Conservation (phyloP, 2,888 invertebrate genomes). For the Hololepta plana region DNA sequence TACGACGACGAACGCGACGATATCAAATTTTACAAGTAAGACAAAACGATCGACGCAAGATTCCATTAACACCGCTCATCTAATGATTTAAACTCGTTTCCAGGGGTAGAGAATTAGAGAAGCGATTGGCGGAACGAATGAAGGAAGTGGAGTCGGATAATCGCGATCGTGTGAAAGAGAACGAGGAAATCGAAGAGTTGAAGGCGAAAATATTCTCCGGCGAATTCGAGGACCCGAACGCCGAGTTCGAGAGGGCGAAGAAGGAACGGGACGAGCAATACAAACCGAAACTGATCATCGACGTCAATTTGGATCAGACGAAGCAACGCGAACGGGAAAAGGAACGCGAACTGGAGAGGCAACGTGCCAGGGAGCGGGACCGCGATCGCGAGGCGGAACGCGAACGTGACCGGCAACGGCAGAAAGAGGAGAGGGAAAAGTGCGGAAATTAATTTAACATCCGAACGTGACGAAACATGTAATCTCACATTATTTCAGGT, state of each 20-base stretch:
- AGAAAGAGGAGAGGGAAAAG: conserved; percentile 25
- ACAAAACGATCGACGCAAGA: conserved; percentile 6
- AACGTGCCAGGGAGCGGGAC: conserved; percentile 52
- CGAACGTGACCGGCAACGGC: conserved; percentile 25
- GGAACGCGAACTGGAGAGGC: conserved; percentile 31
- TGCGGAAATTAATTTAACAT: conserved; percentile 10
- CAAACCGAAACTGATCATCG: conserved; percentile 64
- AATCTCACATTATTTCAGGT: conserved; percentile 21
- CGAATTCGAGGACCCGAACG: conserved; percentile 41
- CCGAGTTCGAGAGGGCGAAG: conserved; percentile 27
- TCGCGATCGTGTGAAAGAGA: conserved; percentile 77
- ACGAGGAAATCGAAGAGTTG: conserved; percentile 73
- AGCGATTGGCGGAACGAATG: conserved; percentile 80
- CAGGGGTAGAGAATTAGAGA: conserved; percentile 72
- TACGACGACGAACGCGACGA: conserved; percentile 98
- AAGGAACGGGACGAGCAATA: conserved; percentile 67
- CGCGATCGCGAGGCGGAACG: conserved; percentile 75
- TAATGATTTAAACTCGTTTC: too few relatives aligned
- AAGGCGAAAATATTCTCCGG: conserved; percentile 55
- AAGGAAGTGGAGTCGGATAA: conserved; percentile 86
- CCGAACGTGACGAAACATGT: not conserved
- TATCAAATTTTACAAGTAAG: conserved; percentile 84
- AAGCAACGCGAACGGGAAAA: conserved; percentile 41
- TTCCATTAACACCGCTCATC: not conserved
- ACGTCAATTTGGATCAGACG: conserved; percentile 41